Conservation (phyloP, 2,113 vertebrate species). For the Alectura lathami region DNA sequence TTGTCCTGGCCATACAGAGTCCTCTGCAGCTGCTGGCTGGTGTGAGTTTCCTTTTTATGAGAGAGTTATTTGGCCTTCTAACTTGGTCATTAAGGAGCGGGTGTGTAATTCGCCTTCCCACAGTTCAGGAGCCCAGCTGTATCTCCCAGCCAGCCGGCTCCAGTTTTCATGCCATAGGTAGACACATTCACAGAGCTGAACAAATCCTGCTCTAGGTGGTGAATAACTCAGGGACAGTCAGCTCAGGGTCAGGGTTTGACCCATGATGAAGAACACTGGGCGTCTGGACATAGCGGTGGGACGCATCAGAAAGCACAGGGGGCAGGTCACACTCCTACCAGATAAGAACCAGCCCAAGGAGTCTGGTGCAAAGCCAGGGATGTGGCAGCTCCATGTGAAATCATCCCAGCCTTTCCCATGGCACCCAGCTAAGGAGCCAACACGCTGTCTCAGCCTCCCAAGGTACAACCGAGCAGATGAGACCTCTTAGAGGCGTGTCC, state of each 20-base stretch:
- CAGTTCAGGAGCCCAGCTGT: not conserved
- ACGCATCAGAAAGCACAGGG: fast-evolving
- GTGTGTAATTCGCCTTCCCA: not conserved
- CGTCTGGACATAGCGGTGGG: fast-evolving
- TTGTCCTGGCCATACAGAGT: not conserved
- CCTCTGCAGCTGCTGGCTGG: fast-evolving
- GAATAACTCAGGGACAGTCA: not conserved
- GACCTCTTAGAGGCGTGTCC: not conserved
- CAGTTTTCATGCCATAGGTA: not conserved
- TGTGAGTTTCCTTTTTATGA: not conserved
- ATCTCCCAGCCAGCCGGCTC: not conserved
- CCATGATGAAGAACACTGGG: not conserved
- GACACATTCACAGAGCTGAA: not conserved
- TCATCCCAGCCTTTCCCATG: not conserved
- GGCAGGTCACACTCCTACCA: not conserved
- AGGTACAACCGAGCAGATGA: not conserved
- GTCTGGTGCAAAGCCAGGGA: not conserved
- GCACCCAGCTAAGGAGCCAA: not conserved
- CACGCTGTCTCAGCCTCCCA: not conserved
- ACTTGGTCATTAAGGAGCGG: not conserved
- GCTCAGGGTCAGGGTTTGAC: not conserved
- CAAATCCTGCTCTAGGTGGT: not conserved
- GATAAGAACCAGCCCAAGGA: not conserved
- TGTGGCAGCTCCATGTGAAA: not conserved
- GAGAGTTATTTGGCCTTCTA: not conserved